These are phyloP conservation scores for Cephus pulcher DNA, from an alignment of 2,888 invertebrate genomes.

Conservation along the genomic window DNA sequence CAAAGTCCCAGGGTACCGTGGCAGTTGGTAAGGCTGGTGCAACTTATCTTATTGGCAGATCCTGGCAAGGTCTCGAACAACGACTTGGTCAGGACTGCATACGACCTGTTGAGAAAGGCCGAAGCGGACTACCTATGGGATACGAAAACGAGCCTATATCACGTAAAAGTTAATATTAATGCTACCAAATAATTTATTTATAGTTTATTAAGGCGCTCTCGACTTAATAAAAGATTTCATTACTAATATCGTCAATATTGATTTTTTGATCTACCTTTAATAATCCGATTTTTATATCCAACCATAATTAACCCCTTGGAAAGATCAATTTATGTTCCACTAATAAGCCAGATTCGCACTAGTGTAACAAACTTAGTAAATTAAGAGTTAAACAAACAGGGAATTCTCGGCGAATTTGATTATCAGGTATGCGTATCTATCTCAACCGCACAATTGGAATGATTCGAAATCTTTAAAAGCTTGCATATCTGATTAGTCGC, in stretches of 20 bases:
- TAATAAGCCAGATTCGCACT: not conserved
- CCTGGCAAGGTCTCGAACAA: constrained; percentile 90
- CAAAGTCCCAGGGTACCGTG: constrained; percentile 57
- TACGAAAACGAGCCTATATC: constrained; percentile 71
- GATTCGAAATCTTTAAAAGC: too few relatives aligned
- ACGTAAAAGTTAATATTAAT: not conserved
- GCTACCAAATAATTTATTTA: not conserved
- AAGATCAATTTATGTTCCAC: too few relatives aligned
- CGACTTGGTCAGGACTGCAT: constrained; percentile 80
- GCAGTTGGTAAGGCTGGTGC: constrained; percentile 71
- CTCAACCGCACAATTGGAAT: not conserved
- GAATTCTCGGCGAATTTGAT: not conserved
- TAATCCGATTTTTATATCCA: not conserved
- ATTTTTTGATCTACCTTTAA: not conserved
- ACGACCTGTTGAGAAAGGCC: constrained; percentile 76
- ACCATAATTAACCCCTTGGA: not conserved
- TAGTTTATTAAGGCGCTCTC: not conserved
- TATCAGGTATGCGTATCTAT: not conserved
- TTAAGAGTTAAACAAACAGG: not conserved
- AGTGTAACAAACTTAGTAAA: not conserved
- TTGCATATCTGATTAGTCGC: too few relatives aligned
- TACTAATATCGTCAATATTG: not conserved
- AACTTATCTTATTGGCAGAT: constrained; percentile 74
- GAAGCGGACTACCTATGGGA: constrained; percentile 80
- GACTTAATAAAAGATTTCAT: not conserved